Base-by-base conservation (phyloP, 2,113 vertebrate species). In the Caloenas nicobarica region DNA sequence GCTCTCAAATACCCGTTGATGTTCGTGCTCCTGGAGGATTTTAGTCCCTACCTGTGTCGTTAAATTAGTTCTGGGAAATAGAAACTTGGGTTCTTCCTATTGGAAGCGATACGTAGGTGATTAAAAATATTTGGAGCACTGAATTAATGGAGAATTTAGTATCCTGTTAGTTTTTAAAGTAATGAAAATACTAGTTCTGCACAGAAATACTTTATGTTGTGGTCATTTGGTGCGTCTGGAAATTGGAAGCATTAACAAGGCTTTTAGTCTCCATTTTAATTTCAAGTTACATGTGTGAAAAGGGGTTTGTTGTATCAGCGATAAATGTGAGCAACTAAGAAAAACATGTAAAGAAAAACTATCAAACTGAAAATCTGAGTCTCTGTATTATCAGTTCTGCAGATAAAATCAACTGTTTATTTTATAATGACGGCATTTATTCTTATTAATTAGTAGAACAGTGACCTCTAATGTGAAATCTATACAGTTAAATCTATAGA, bases 1-100 rank as follows among this genome's bases (percentile, higher is more conserved):
- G 24, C n/a, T 83, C 74, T 85, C 66, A 85, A 84, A 91, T 92
- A 78, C 72, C 46, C 88, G 57, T 51, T 51, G 80, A 66, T 54
- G 57, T 21, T 91, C 3, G 0, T 29, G 70, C 40, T 74, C 5
- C 51, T 58, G 74, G 56, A 79, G 60, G 54, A 38, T 85, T 93
- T 91, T 56, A 16, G 69, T 66, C 36, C 14, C 38, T 74, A 2
- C 64, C 48, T 54, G 0, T 46, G 26, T 48, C 3, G 0, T 73
- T 64, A 51, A 65, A 58, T 94, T 31, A 61, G 56, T 90, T 62
- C 62, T 84, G 51, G 61, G 66, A 84, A 89, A 68, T 53, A 34
- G 56, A 73, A 96, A 71, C 77, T 42, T 34, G 5, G 0, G 0
- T 66, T 89, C n/a, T 92, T 25, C 42, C 26, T 11, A 4, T 11